These are phyloP conservation scores for Gallinago media DNA, from an alignment of 2,113 vertebrate species.

Conservation along the genomic window DNA sequence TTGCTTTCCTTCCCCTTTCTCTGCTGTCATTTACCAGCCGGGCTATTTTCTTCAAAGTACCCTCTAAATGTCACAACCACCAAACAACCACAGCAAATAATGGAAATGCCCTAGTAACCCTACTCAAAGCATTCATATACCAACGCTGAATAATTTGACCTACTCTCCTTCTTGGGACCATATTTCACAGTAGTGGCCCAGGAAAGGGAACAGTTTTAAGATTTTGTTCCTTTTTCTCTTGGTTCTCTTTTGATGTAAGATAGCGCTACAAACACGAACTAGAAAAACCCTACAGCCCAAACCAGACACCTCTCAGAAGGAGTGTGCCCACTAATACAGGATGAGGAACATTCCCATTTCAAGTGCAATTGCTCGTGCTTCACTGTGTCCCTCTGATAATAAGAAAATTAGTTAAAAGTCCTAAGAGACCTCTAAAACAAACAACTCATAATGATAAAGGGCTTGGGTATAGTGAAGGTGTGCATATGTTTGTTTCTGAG, in stretches of 20 bases:
- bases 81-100: constrained; percentile 42
- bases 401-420: constrained; percentile 17
- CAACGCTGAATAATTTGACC: constrained; percentile 22
- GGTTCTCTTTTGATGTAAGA: constrained; percentile 14
- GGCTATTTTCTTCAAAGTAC: constrained; percentile 60
- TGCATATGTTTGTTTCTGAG: background rate
- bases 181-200: background rate
- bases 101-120: constrained; percentile 59
- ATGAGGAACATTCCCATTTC: background rate
- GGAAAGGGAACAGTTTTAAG: background rate
- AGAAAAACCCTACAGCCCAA: constrained; percentile 29
- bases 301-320: background rate
- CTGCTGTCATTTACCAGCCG: constrained; percentile 40
- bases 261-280: background rate
- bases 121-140: constrained; percentile 20
- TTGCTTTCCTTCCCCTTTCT: constrained; percentile 59
- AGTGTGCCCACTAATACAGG: background rate
- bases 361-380: background rate
- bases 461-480: background rate
- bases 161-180: background rate
- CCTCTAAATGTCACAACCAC: constrained; percentile 59
- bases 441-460: background rate
- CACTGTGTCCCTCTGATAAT: background rate
- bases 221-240: constrained; percentile 37
- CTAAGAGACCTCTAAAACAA: constrained; percentile 7